Conservation (phyloP, 2,113 vertebrate genomes). For the Orycteropus afer region DNA sequence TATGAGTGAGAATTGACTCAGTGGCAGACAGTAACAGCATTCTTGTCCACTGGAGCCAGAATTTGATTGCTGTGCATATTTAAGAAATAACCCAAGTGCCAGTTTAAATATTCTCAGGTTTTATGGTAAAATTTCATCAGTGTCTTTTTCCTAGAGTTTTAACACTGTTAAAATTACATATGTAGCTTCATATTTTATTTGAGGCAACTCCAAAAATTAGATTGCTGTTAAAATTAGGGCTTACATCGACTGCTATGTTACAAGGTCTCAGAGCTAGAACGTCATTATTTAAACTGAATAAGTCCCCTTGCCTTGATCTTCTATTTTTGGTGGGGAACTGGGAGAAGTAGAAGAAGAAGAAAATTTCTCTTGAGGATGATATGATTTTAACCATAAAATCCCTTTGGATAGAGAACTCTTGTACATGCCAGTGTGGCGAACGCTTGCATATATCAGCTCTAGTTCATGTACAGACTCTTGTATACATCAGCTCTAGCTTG, state of each 20-base stretch:
- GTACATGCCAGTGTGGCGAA: no score
- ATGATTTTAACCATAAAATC: constrained; percentile 8
- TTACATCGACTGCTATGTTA: constrained; percentile 18
- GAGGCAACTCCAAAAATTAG: constrained; percentile 46
- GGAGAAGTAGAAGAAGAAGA: constrained; percentile 23
- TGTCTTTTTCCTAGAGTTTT: background rate
- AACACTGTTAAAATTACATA: background rate
- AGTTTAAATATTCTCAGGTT: constrained; percentile 21
- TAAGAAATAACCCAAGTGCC: background rate
- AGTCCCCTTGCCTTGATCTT: background rate
- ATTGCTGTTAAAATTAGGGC: background rate
- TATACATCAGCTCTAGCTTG: background rate
- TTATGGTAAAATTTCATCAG: constrained; percentile 23
- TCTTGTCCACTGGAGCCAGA: background rate
- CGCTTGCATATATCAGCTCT: no score
- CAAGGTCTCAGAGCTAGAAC: background rate
- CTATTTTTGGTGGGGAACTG: background rate
- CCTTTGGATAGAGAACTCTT: background rate
- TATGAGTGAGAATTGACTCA: background rate
- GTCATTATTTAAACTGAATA: constrained; percentile 4
- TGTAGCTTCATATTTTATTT: background rate
- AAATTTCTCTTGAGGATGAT: background rate
- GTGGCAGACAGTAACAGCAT: no score
- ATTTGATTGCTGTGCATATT: background rate
- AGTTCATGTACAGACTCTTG: no score